A percentile compares a stretch with the other conserved stretches of the same genome.
These are phyloP conservation scores for Gorsachius magnificus DNA, from an alignment of 2,797 vertebrate genomes.

Conservation along the genomic window DNA sequence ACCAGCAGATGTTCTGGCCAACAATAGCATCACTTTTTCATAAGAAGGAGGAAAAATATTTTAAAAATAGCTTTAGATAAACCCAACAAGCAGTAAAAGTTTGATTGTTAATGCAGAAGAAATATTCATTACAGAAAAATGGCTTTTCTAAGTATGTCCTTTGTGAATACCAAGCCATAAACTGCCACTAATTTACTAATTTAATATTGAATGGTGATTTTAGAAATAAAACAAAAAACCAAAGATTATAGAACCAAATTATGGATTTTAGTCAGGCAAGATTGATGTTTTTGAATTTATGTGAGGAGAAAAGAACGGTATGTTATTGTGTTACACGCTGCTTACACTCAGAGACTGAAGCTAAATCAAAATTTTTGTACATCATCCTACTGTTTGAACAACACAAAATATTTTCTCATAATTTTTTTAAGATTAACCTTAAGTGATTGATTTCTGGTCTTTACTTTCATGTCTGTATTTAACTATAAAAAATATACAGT, in stretches of 20 bases:
- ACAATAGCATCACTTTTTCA: constrained; percentile 18
- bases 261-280: background rate
- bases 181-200: background rate
- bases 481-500: background rate
- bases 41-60: constrained; percentile 9
- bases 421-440: background rate
- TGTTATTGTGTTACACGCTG: background rate
- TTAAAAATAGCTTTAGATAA: constrained; percentile 28
- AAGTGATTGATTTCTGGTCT: background rate
- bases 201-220: background rate
- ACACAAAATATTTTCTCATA: background rate
- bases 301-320: background rate
- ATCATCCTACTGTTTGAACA: background rate
- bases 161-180: background rate
- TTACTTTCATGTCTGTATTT: background rate
- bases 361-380: background rate
- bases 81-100: background rate
- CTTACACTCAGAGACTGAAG: background rate
- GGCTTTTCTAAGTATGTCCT: background rate
- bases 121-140: background rate
- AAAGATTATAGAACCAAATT: background rate
- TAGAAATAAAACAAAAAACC: background rate
- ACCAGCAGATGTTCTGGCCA: constrained; percentile 8
- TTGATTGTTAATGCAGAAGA: constrained; percentile 1
- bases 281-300: background rate